Conservation (phyloP, 1,140 invertebrate species). For the Atta cephalotes region DNA sequence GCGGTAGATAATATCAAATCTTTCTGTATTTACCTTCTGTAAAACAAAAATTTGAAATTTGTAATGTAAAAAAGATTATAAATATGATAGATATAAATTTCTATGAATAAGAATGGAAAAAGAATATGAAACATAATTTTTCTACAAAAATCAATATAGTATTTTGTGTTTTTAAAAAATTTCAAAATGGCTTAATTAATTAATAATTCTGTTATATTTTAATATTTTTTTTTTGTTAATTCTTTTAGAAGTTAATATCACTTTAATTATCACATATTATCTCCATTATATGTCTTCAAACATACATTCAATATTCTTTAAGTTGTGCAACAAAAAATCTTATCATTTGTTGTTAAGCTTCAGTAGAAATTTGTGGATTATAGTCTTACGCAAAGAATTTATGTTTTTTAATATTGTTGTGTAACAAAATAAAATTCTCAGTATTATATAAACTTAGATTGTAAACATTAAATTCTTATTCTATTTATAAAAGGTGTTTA, state of each 20-base stretch:
- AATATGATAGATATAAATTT: background rate
- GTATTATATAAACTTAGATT: background rate
- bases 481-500: background rate
- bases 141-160: background rate
- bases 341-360: slow-evolving; percentile 10
- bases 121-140: background rate
- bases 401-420: background rate
- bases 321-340: background rate
- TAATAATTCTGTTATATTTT: background rate
- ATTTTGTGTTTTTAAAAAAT: background rate
- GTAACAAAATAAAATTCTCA: background rate
- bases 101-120: background rate
- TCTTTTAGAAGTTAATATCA: background rate
- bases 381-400: background rate
- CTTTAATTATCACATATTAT: background rate
- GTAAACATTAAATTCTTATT: background rate
- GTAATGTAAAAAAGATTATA: too few species aligned
- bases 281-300: background rate
- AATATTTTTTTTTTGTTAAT: background rate
- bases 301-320: background rate
- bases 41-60: background rate
- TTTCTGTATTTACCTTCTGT: background rate
- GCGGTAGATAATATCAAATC: background rate
- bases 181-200: background rate
- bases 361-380: background rate